Conservation (phyloP, 2,113 vertebrate species). For the Dicaeum eximium region DNA sequence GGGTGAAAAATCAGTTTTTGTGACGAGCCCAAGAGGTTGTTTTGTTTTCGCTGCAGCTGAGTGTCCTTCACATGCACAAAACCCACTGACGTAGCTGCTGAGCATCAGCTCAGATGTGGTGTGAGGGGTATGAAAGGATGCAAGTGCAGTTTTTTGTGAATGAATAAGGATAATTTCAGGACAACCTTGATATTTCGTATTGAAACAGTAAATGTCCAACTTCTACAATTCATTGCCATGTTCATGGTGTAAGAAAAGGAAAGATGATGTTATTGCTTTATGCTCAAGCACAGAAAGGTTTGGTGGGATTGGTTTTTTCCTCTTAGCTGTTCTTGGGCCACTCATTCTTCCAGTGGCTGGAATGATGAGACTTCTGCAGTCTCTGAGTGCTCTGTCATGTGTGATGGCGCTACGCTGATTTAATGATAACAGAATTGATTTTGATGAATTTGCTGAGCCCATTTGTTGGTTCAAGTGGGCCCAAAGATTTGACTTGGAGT, state of each 20-base stretch:
- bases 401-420: fast-evolving
- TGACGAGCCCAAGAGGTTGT: background rate
- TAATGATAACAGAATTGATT: background rate
- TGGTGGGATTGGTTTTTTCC: background rate
- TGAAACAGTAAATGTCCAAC: background rate
- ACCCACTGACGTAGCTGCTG: background rate
- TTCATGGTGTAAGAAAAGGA: background rate
- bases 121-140: background rate
- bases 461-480: background rate
- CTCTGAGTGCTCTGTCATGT: background rate
- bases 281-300: background rate
- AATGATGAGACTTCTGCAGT: background rate
- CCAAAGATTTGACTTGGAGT: background rate
- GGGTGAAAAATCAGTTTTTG: background rate
- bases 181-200: background rate
- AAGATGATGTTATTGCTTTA: background rate
- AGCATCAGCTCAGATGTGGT: background rate
- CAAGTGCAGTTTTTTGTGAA: background rate
- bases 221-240: background rate
- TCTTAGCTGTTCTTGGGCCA: fast-evolving
- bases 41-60: background rate
- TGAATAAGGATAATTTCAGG: background rate
- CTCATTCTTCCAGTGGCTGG: background rate
- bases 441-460: background rate
- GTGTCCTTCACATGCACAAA: background rate